Conservation (phyloP, 2,113 vertebrate species). For the Cichladusa arquata region DNA sequence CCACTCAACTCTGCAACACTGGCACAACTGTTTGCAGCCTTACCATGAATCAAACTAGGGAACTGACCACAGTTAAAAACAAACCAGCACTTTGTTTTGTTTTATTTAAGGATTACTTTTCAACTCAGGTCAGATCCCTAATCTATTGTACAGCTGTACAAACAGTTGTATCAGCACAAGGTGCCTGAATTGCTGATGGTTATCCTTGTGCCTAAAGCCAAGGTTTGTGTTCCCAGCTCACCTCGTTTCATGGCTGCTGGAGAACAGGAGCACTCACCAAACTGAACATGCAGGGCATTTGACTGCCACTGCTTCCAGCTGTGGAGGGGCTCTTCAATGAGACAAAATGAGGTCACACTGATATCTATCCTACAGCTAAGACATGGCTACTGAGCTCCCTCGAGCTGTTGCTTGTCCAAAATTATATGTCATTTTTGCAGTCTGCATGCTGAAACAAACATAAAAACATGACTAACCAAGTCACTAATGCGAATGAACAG, state of each 20-base stretch:
- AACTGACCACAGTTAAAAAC: slow-evolving; percentile 26
- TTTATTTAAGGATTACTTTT: slow-evolving; percentile 50
- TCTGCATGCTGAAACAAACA: slow-evolving; percentile 3
- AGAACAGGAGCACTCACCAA: background rate
- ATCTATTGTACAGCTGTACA: slow-evolving; percentile 52
- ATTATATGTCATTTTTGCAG: slow-evolving; percentile 6
- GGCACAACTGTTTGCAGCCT: background rate
- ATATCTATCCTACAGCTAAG: background rate
- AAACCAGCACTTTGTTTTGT: slow-evolving; percentile 20
- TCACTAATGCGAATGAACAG: background rate
- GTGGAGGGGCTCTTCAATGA: background rate
- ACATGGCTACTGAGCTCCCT: background rate
- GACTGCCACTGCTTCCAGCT: background rate
- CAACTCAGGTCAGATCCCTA: slow-evolving; percentile 19
- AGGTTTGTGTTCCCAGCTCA: background rate
- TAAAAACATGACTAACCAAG: slow-evolving; percentile 26
- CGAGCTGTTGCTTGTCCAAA: slow-evolving; percentile 39
- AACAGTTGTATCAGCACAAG: slow-evolving; percentile 53
- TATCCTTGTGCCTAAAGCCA: slow-evolving; percentile 6
- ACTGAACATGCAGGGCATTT: background rate
- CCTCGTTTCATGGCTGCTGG: background rate
- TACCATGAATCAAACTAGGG: background rate
- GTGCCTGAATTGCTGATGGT: slow-evolving; percentile 40
- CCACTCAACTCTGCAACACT: background rate
- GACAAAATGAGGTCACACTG: slow-evolving; percentile 43